Evolutionary conservation across 1,140 invertebrate species (phyloP), one percentile per base, ranked within the genome.

Genomic region (Hyposmocoma kahamanoa): DNA sequence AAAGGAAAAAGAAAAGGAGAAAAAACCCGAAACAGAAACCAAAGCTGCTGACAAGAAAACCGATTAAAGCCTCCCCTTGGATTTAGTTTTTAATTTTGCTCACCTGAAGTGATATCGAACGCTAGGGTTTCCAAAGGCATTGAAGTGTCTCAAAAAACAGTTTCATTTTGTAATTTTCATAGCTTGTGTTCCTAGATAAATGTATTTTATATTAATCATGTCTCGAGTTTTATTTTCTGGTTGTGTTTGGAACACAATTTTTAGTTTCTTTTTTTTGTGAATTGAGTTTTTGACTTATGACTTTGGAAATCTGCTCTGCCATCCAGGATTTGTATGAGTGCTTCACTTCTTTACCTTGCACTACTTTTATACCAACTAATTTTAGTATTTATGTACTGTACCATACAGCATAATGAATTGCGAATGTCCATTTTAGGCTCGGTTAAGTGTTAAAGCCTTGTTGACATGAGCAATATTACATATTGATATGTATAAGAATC

Each of bases 21-120:
- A 67, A 48, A 69, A 73, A 63, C 70, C 70, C n/a, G 80, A 84
- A 56, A 59, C 75, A 49, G 85, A 88, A 72, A 87, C 86, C 72
- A 88, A 85, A 81, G 71, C 65, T 24, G 64, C 72, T 32, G 80
- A 85, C 59, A 83, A 84, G 60, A 85, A 85, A 69, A 67, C 63
- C 44, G 81, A 85, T 59, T 85, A 85, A 74, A 71, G 45, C 48
- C 19, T 48, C 53, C 51, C 44, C 53, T 45, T 44, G 42, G 49
- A 59, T 74, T 44, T 76, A 79, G 71, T 74, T 80, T 72, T 72
- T 84, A 78, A 81, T 74, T 75, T 71, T 79, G 77, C 76, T 84
- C 78, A 79, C 62, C 67, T 54, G 43, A 69, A 69, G 65, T 70
- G 73, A 72, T 49, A 42, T 20, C 26, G 42, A 53, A 57, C 45